Evolutionary conservation across 2,888 invertebrate species (phyloP).

Genomic region (Eupithecia pulchellata): DNA sequence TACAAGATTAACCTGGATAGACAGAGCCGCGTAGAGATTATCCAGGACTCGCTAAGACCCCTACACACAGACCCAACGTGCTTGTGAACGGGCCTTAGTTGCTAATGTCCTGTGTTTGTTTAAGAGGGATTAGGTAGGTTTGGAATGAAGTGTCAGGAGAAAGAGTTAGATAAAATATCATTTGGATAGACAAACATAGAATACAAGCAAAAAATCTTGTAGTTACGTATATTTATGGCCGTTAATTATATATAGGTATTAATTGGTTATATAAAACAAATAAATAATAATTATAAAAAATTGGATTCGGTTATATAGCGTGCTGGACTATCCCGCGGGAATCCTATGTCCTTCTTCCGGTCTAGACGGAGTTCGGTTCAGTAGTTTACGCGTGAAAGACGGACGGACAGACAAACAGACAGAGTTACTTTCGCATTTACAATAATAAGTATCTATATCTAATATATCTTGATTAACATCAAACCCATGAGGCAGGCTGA

Average conservation of each 20-base stretch:
- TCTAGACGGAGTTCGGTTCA: too few species aligned
- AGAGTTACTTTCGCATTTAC: too few species aligned
- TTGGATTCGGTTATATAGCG: too few species aligned
- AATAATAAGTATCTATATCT: not conserved
- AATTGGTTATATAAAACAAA: too few species aligned
- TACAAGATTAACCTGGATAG: conserved; percentile 56
- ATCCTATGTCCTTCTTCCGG: too few species aligned
- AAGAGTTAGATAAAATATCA: not conserved
- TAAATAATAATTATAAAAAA: too few species aligned
- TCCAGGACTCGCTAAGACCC: conserved; percentile 35
- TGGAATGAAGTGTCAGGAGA: not conserved
- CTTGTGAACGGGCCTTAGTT: conserved; percentile 21
- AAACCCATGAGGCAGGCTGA: conserved; percentile 13
- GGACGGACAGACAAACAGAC: too few species aligned
- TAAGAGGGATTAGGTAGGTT: conserved; percentile 7
- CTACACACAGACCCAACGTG: conserved; percentile 28
- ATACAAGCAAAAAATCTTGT: not conserved
- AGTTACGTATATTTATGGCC: too few species aligned
- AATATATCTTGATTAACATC: conserved; percentile 4
- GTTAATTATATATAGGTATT: too few species aligned
- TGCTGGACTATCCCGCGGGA: too few species aligned
- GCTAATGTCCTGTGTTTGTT: conserved; percentile 28
- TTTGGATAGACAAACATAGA: not conserved
- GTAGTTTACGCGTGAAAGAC: too few species aligned
- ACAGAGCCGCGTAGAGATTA: conserved; percentile 51